Evolutionary conservation across 2,113 vertebrate genomes (phyloP).

Genomic region (Pterocles gutturalis): DNA sequence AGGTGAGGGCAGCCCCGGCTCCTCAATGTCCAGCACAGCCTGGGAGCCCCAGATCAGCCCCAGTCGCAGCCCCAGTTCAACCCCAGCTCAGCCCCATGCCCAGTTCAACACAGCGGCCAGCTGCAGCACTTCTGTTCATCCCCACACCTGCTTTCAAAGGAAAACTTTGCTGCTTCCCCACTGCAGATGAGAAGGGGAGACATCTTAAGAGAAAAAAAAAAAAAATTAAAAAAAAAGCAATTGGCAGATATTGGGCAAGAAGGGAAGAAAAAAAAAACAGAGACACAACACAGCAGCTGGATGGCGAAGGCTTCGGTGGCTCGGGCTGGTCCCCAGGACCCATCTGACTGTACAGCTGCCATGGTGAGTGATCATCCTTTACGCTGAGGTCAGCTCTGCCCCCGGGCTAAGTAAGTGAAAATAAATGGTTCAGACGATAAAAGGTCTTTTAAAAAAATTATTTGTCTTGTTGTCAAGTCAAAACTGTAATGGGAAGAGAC

Average conservation of each 20-base stretch:
- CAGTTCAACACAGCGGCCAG: background rate
- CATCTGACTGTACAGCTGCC: conserved; percentile 74
- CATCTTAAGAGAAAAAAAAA: background rate
- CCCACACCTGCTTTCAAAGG: conserved; percentile 1
- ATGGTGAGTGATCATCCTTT: conserved; percentile 53
- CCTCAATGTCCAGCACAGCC: background rate
- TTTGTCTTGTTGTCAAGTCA: conserved; percentile 77
- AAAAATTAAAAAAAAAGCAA: background rate
- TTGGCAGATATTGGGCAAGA: background rate
- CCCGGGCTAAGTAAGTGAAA: conserved; percentile 74
- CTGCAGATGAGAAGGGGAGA: background rate
- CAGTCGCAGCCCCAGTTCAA: no score
- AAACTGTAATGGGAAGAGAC: conserved; percentile 67
- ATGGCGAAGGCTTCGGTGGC: background rate
- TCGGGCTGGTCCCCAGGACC: conserved; percentile 50
- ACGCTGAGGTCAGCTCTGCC: conserved; percentile 78
- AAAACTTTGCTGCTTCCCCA: background rate
- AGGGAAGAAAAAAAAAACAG: background rate
- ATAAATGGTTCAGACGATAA: conserved; percentile 81
- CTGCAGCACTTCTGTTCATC: background rate
- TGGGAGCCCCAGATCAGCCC: no score
- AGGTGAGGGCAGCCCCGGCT: background rate
- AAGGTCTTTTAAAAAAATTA: conserved; percentile 77
- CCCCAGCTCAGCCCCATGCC: fast-evolving
- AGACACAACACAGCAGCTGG: conserved; percentile 39